Evolutionary conservation across 2,113 vertebrate species (phyloP).

Genomic region (Rutilus rutilus): DNA sequence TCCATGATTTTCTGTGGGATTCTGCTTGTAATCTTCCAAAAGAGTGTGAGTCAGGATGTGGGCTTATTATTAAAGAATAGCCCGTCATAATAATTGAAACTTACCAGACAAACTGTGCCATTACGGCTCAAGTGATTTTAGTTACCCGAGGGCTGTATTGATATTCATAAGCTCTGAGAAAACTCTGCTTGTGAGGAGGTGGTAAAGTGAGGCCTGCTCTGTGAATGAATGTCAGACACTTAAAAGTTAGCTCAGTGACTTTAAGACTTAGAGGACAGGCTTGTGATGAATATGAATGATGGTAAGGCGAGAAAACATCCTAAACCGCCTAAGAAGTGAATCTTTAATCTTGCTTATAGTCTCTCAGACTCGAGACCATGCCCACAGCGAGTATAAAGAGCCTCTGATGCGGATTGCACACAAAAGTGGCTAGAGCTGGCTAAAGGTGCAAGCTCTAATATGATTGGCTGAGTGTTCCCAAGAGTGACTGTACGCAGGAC

Average conservation of each 20-base stretch:
- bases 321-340: neutral
- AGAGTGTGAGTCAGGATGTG: slow-evolving; percentile 8
- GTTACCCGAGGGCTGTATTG: slow-evolving; percentile 30
- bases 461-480: neutral
- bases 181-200: slow-evolving; percentile 6
- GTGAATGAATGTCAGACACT: slow-evolving; percentile 16
- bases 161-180: slow-evolving; percentile 36
- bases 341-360: slow-evolving; percentile 19
- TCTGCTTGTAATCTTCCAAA: neutral
- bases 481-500: neutral
- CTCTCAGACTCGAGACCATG: neutral
- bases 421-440: neutral
- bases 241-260: slow-evolving; percentile 28
- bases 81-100: slow-evolving; percentile 19
- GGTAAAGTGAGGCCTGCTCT: slow-evolving; percentile 23
- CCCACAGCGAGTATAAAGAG: neutral
- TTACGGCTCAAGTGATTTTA: slow-evolving; percentile 9
- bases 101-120: slow-evolving; percentile 24
- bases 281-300: slow-evolving; percentile 33
- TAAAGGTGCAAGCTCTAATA: neutral
- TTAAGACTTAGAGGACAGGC: slow-evolving; percentile 22
- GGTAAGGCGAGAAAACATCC: neutral
- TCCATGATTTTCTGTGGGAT: neutral
- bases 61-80: slow-evolving; percentile 5
- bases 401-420: neutral